Evolutionary conservation across 2,888 invertebrate species (phyloP), one percentile per base, ranked within the genome.

Genomic region (Lasioglossum vierecki): DNA sequence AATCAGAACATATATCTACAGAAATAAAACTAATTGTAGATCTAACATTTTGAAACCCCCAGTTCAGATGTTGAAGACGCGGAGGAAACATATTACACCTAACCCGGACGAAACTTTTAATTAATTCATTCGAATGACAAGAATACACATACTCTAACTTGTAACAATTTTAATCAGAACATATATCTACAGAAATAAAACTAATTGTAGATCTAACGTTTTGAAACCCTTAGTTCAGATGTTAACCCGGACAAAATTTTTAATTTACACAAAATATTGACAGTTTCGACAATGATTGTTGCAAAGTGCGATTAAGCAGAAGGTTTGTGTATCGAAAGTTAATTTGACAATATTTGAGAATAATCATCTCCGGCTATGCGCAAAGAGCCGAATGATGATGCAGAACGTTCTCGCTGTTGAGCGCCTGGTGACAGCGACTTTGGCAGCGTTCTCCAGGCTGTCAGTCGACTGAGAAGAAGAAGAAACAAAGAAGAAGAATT

Each of bases 391-490:
- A n/a, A n/a, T 1, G 4, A n/a, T n/a, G 57, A 11, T 11, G 8
- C n/a, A 57, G 57, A 57, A n/a, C n/a, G 57, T n/a, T 57, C 57
- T n/a, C 57, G n/a, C n/a, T 11, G n/a, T 57, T 57, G 4, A n/a
- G 11, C n/a, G 57, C 1, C 57, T n/a, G 63, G 63, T 30, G 30
- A 30, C 63, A 30, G 63, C 15, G 13, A 30, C 6, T 26, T 22
- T 44, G 30, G n/a, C 13, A 44, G 26, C 15, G 26, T 71, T 71
- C 49, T 60, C 44, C 73, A 18, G n/a, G 66, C 66, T 22, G 35
- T 66, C 63, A 9, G 30, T 39, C 68, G 63, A 26, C 26, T 26
- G 68, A 76, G 46, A 53, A 70, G 60, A 39, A 76, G 74, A 30
- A 15, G 57, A 30, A 15, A 53, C 44, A 18, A 35, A 26, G 18